phyloP scores from a whole-genome alignment of 2,888 invertebrate genomes.

The Xestia rhomboidea region DNA sequence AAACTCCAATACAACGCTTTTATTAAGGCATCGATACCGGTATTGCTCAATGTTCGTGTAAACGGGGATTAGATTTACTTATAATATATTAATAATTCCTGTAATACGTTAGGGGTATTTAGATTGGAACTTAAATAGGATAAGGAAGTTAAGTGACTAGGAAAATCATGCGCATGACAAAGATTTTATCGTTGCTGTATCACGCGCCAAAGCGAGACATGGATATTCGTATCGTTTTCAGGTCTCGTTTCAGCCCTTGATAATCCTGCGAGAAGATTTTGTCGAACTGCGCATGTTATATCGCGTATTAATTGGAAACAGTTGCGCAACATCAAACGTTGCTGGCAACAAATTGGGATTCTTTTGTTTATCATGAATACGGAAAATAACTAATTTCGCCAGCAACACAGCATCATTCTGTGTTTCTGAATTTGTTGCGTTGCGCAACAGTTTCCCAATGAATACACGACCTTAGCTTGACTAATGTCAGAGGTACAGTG shows the following conservation, averaged over 20 bases:
- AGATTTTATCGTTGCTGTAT: neutral
- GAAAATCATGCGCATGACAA: neutral
- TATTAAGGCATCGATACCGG: too few relatives aligned
- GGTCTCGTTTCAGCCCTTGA: neutral
- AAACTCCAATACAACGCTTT: neutral
- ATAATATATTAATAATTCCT: conserved; percentile 22
- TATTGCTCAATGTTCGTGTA: neutral
- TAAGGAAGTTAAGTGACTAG: conserved; percentile 14
- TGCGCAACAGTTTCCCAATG: neutral
- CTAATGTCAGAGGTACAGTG: neutral
- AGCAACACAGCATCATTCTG: neutral
- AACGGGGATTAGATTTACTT: neutral
- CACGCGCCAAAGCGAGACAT: too few relatives aligned
- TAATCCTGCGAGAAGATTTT: neutral
- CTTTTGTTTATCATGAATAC: neutral
- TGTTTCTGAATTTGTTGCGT: neutral
- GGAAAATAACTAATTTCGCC: neutral
- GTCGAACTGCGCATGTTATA: neutral
- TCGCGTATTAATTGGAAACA: neutral
- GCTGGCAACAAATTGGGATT: neutral
- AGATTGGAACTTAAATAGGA: conserved; percentile 36
- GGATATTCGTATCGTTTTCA: neutral
- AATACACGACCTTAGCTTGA: neutral
- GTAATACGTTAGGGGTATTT: conserved; percentile 19
- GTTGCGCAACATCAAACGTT: neutral